These are phyloP conservation scores for Zaprionus inermis DNA, from an alignment of 1,140 invertebrate genomes.

Conservation along the genomic window DNA sequence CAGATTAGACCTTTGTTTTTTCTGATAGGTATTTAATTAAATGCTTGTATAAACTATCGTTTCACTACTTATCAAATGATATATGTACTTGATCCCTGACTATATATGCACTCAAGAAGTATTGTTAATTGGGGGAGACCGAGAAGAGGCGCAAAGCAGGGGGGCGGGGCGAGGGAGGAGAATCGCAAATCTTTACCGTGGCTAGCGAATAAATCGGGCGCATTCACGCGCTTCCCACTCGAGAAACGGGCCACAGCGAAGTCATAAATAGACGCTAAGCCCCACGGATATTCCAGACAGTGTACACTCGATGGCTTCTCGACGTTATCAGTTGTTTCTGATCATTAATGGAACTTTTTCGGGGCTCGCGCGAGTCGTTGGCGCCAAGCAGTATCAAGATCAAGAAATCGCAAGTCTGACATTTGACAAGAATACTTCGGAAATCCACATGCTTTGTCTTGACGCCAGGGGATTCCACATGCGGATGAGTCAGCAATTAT, in stretches of 20 bases:
- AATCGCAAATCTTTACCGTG: slow-evolving; percentile 31
- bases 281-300: slow-evolving; percentile 22
- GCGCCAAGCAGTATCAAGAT: slow-evolving; percentile 2
- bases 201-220: slow-evolving; percentile 22
- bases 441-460: background rate
- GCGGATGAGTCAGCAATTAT: background rate
- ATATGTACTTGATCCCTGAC: background rate
- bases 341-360: slow-evolving; percentile 22
- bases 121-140: background rate
- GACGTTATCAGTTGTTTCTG: slow-evolving; percentile 15
- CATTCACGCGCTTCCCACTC: slow-evolving; percentile 67
- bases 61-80: slow-evolving; percentile 6
- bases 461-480: slow-evolving; percentile 1
- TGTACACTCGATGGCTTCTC: slow-evolving; percentile 7
- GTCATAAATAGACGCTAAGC: slow-evolving; percentile 53
- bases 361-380: slow-evolving; percentile 8
- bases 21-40: slow-evolving; percentile 14
- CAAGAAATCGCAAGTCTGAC: slow-evolving; percentile 1
- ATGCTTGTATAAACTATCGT: slow-evolving; percentile 29
- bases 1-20: slow-evolving; percentile 1
- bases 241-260: background rate
- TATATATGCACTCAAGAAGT: slow-evolving; percentile 4
- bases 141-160: too few species aligned
- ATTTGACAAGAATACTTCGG: background rate
- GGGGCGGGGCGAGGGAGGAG: background rate